Percentiles rank a stretch among this genome's conserved stretches.
Conservation (phyloP, 2,797 vertebrate genomes). For the Babyrousa celebensis region DNA sequence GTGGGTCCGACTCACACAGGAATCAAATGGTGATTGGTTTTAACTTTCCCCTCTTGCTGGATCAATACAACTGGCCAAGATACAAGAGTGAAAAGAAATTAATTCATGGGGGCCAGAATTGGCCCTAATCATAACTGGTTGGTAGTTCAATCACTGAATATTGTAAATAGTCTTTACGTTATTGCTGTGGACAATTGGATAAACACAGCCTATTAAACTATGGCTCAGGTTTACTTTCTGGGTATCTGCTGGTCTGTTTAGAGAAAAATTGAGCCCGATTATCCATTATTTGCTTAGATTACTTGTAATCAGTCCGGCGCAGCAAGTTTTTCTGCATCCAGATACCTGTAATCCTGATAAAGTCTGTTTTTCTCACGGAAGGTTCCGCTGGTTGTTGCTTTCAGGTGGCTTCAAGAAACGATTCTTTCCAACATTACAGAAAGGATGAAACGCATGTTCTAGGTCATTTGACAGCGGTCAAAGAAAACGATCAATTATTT, state of each 20-base stretch:
- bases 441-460: background rate
- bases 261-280: constrained; percentile 70
- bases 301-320: constrained; percentile 57
- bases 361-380: background rate
- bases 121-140: constrained; percentile 15
- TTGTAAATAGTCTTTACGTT: constrained; percentile 50
- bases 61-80: constrained; percentile 36
- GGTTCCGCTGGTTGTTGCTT: background rate
- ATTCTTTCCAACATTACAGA: background rate
- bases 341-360: constrained; percentile 11
- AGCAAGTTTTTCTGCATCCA: constrained; percentile 20
- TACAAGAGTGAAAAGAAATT: background rate
- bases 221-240: constrained; percentile 64
- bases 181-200: background rate
- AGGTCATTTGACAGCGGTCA: background rate
- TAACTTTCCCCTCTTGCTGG: constrained; percentile 47
- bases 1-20: constrained; percentile 28
- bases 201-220: constrained; percentile 52
- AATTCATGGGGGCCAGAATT: background rate
- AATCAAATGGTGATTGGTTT: constrained; percentile 27
- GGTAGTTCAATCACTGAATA: background rate
- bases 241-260: constrained; percentile 61
- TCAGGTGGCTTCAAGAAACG: background rate
- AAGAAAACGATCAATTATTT: background rate
- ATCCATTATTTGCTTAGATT: constrained; percentile 63